A percentile compares a stretch with the other conserved stretches of the same genome.
Evolutionary conservation across 2,113 vertebrate genomes (phyloP).

Genomic region (Macquaria ambigua): DNA sequence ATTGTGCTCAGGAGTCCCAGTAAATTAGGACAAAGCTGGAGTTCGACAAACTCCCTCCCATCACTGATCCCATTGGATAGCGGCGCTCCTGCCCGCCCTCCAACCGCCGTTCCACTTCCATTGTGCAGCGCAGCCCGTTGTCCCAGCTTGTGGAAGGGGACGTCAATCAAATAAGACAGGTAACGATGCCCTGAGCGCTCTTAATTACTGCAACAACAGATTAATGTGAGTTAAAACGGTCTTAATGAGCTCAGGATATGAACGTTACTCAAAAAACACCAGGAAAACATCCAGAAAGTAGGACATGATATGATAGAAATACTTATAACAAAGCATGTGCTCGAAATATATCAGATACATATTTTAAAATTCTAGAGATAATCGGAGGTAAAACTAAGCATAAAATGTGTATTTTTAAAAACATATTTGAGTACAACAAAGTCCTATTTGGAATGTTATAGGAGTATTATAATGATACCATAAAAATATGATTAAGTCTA

Average conservation of each 20-base stretch:
- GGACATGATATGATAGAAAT: background rate
- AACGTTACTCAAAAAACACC: background rate
- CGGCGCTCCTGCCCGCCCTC: conserved; percentile 53
- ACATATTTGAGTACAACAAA: background rate
- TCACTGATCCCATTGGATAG: conserved; percentile 76
- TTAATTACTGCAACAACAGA: background rate
- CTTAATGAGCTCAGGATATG: background rate
- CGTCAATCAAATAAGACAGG: conserved; percentile 76
- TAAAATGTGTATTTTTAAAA: background rate
- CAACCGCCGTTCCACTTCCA: conserved; percentile 31
- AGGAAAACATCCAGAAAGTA: background rate
- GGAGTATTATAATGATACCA: background rate
- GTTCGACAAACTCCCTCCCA: conserved; percentile 81
- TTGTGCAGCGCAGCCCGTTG: conserved; percentile 40
- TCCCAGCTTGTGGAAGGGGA: conserved; percentile 35
- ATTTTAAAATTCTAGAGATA: background rate
- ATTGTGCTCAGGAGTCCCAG: conserved; percentile 75
- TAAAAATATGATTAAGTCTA: background rate
- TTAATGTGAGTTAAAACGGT: background rate
- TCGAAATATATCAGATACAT: background rate
- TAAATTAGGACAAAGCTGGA: conserved; percentile 85
- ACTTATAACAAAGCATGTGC: background rate
- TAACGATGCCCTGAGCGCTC: conserved; percentile 12
- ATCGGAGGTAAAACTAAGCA: background rate
- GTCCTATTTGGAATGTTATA: background rate